These are phyloP conservation scores for Neotoma lepida DNA, from an alignment of 2,113 vertebrate genomes.

Conservation along the genomic window DNA sequence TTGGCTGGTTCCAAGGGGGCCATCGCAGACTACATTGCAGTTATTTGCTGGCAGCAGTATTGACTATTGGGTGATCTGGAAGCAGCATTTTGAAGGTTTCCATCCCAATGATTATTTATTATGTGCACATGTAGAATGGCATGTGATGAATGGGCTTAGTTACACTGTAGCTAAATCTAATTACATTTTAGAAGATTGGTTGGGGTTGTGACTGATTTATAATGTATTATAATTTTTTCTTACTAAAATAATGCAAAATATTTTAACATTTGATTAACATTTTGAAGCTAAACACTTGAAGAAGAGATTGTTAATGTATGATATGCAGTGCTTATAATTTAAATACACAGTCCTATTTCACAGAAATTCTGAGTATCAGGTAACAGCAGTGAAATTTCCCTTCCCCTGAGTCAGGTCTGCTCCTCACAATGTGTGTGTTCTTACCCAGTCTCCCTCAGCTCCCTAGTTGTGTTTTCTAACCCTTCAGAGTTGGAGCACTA, in stretches of 20 bases:
- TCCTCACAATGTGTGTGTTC: not conserved
- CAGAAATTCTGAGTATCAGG: not conserved
- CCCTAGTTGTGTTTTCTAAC: not conserved
- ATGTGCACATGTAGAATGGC: not conserved
- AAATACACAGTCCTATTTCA: constrained; percentile 6
- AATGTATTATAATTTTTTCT: constrained; percentile 26
- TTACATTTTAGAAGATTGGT: constrained; percentile 30
- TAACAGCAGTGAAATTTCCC: not conserved
- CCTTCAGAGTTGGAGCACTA: not conserved
- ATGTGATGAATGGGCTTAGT: constrained; percentile 15
- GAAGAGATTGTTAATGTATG: not conserved
- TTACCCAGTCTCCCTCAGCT: not conserved
- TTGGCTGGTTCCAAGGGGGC: not conserved
- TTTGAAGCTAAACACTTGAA: constrained; percentile 33
- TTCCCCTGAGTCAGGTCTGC: not conserved
- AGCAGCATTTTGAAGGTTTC: constrained; percentile 44
- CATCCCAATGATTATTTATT: not conserved
- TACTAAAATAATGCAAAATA: constrained; percentile 27
- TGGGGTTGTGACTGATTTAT: not conserved
- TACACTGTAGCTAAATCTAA: constrained; percentile 26
- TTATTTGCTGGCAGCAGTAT: not conserved
- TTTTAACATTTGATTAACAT: constrained; percentile 19
- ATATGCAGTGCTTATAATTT: not conserved
- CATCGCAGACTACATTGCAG: not conserved
- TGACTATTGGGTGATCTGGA: constrained; percentile 13